These are phyloP conservation scores for Geotrypetes seraphini DNA, from an alignment of 2,797 vertebrate species.

Conservation along the genomic window DNA sequence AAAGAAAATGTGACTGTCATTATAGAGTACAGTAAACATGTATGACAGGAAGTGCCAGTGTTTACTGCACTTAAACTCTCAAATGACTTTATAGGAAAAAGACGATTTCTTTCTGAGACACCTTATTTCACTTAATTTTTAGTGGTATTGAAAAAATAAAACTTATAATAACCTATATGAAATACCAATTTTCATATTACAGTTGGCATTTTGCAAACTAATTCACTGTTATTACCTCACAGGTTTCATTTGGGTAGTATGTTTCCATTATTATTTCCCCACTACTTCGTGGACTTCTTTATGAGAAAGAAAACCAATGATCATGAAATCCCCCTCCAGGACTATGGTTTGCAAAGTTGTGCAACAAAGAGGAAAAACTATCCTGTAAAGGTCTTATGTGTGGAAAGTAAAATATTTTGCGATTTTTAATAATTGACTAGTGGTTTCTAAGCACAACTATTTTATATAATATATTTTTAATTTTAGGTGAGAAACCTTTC, in stretches of 20 bases:
- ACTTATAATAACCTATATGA: too few relatives aligned
- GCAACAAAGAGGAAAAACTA: not conserved
- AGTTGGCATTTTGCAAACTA: not conserved
- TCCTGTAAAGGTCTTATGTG: not conserved
- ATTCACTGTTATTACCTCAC: not conserved
- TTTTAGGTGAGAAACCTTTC: constrained; percentile 92
- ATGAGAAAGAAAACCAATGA: not conserved
- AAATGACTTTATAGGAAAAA: not conserved
- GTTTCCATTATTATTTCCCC: not conserved
- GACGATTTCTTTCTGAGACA: constrained; percentile 21
- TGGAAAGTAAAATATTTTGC: not conserved
- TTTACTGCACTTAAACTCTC: not conserved
- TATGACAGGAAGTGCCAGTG: constrained; percentile 18
- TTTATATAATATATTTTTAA: constrained; percentile 1
- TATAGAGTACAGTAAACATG: constrained; percentile 17
- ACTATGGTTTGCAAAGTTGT: not conserved
- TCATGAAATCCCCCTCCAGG: not conserved
- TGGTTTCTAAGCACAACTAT: not conserved
- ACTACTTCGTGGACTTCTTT: not conserved
- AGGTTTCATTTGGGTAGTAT: not conserved
- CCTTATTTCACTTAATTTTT: constrained; percentile 25
- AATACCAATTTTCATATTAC: not conserved
- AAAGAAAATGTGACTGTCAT: not conserved
- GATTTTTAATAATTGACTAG: not conserved
- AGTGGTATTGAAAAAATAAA: constrained; percentile 9